phyloP scores from a whole-genome alignment of 2,113 vertebrate species.

The Zeus faber region DNA sequence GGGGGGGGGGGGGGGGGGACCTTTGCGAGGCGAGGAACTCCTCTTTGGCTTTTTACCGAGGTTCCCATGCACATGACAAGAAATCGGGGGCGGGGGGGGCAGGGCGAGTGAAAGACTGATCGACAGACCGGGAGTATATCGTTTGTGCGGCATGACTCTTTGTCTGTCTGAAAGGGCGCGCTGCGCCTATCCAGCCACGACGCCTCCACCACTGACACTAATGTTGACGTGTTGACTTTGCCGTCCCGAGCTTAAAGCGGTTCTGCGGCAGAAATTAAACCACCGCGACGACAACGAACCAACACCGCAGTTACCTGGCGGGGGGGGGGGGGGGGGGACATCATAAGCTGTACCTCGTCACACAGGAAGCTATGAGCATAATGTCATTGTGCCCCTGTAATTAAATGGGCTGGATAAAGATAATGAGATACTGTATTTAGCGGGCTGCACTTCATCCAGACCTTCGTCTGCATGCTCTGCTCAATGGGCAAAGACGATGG shows the following conservation, averaged over 20 bases:
- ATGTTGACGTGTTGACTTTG: conserved; percentile 55
- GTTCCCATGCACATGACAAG: conserved; percentile 69
- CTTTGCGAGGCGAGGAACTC: conserved; percentile 59
- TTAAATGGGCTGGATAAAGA: conserved; percentile 58
- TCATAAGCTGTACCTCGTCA: too few species aligned
- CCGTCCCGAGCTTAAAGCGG: conserved; percentile 18
- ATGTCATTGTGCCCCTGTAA: not conserved
- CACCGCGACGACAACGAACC: too few species aligned
- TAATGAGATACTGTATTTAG: conserved; percentile 75
- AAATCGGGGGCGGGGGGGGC: conserved; percentile 50
- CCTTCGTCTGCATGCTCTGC: conserved; percentile 76
- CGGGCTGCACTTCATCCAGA: conserved; percentile 81
- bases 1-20: conserved; percentile 18
- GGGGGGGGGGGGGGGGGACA: not conserved
- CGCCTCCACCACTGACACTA: conserved; percentile 52
- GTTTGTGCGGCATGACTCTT: conserved; percentile 74
- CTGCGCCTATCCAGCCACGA: conserved; percentile 51
- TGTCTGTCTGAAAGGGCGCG: conserved; percentile 57
- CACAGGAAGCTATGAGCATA: not conserved
- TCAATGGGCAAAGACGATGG: conserved; percentile 75
- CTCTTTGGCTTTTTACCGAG: conserved; percentile 62
- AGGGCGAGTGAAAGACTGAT: conserved; percentile 50
- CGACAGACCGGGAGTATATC: conserved; percentile 69
- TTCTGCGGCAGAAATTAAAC: conserved; percentile 7
- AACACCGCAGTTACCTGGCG: not conserved